Evolutionary conservation across 2,797 vertebrate genomes (phyloP).

Genomic region (Pelodytes ibericus): DNA sequence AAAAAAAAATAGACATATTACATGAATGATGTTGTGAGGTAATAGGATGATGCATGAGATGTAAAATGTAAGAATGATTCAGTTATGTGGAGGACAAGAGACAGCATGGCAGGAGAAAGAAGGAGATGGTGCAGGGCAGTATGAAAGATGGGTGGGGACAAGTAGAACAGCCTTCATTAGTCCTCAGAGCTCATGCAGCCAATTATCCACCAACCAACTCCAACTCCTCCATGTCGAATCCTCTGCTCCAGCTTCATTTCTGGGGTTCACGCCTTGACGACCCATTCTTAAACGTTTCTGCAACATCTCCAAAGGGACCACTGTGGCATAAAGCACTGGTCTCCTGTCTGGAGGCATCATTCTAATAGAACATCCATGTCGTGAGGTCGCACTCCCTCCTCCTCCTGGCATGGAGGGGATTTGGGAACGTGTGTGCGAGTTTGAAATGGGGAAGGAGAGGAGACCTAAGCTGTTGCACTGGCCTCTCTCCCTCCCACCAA

Average conservation of each 20-base stretch:
- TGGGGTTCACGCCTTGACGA: not conserved
- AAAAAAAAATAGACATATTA: too few relatives aligned
- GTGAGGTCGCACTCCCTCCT: not conserved
- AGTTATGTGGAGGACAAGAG: not conserved
- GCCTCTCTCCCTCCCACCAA: not conserved
- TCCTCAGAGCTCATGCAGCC: slow-evolving; percentile 39
- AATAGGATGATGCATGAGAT: too few relatives aligned
- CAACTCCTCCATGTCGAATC: not conserved
- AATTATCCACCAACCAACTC: slow-evolving; percentile 3
- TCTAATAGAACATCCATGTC: not conserved
- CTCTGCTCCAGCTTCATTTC: not conserved
- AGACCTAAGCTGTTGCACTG: not conserved
- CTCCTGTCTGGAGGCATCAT: not conserved
- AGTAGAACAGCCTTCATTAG: slow-evolving; percentile 61
- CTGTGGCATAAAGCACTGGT: not conserved
- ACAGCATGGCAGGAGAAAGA: not conserved
- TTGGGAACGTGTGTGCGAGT: not conserved
- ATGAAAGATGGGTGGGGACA: not conserved
- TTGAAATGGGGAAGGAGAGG: not conserved
- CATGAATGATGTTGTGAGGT: too few relatives aligned
- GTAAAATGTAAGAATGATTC: too few relatives aligned
- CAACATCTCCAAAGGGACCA: not conserved
- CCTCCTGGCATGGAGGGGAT: slow-evolving; percentile 29
- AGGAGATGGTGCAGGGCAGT: not conserved
- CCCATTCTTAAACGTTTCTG: not conserved